Evolutionary conservation across 2,113 vertebrate genomes (phyloP), one percentile per base, ranked within the genome.

Genomic region (Ciconia maguari): DNA sequence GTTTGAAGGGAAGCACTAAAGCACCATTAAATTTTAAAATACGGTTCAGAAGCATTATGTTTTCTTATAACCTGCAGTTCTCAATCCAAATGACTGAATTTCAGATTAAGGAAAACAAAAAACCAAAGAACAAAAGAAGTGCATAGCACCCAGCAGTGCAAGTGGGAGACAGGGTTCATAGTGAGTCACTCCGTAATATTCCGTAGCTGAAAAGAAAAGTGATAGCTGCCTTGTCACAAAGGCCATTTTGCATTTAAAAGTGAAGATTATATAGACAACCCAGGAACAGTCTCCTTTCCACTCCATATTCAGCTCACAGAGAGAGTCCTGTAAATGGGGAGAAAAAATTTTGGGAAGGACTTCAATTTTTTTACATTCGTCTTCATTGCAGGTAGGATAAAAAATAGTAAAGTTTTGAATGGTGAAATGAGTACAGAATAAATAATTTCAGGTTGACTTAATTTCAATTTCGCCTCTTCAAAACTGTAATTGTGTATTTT

Each of bases 11-110:
- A 79, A 95, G 48, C 18, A 78, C 55, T 85, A 80, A 90, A 92
- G n/a, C 60, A 44, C n/a, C 41, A 57, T 92, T 93, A 83, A 58
- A 78, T 85, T 95, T 87, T 78, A 90, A 95, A 94, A 62, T 27
- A n/a, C 6, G 38, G 16, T 79, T 93, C 44, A 83, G 80, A 91
- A 92, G n/a, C 38, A 36, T 93, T 75, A 54, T 36, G 21, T 77
- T 87, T 79, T 89, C 65, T 80, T 66, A 57, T 38, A 83, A 17
- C 30, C 36, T 81, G 71, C 57, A 83, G 68, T 85, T 95, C 71
- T 86, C 27, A 29, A 38, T 93, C 83, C 69, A 77, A 80, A 72
- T 66, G 62, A 84, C n/a, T 83, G 84, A 81, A 89, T 90, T 94
- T 94, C 77, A 71, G 12, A 51, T 90, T 87, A 86, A 83, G 61